Conservation (phyloP, 1,140 invertebrate species). For the Nasonia vitripennis region DNA sequence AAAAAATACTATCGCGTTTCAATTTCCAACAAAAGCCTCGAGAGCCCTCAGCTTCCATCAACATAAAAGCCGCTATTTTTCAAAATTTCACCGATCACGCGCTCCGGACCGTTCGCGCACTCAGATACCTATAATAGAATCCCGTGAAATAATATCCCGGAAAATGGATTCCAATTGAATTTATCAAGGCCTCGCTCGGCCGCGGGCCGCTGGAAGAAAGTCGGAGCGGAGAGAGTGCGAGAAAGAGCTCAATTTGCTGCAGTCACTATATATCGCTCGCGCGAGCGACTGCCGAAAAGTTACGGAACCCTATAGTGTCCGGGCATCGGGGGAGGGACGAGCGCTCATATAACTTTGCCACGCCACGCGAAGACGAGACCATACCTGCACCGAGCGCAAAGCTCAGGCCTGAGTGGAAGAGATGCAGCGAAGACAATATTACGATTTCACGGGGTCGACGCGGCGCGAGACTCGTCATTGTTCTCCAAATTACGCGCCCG, state of each 20-base stretch:
- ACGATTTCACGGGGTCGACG: constrained; percentile 22
- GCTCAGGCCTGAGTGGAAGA: neutral
- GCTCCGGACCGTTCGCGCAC: neutral
- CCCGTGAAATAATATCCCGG: constrained; percentile 32
- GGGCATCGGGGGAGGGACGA: neutral
- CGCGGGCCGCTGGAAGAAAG: neutral
- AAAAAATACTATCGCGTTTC: neutral
- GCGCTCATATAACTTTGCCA: constrained; percentile 35
- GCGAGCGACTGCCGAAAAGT: constrained; percentile 30
- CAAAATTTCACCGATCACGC: constrained; percentile 44
- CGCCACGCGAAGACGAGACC: neutral
- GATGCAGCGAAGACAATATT: constrained; percentile 17
- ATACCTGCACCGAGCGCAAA: too few species aligned
- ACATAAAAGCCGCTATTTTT: constrained; percentile 35
- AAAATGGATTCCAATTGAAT: constrained; percentile 48
- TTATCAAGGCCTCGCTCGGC: neutral
- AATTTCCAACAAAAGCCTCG: neutral
- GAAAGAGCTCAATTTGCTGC: constrained; percentile 16
- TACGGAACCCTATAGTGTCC: neutral
- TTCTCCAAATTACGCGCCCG: constrained; percentile 25
- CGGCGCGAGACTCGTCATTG: neutral
- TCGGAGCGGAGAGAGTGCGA: neutral
- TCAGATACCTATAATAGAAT: constrained; percentile 47
- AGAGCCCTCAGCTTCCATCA: neutral
- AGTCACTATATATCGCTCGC: neutral